A percentile compares a stretch with the other conserved stretches of the same genome.
Evolutionary conservation across 2,797 vertebrate genomes (phyloP).

Genomic region (Sparus aurata): DNA sequence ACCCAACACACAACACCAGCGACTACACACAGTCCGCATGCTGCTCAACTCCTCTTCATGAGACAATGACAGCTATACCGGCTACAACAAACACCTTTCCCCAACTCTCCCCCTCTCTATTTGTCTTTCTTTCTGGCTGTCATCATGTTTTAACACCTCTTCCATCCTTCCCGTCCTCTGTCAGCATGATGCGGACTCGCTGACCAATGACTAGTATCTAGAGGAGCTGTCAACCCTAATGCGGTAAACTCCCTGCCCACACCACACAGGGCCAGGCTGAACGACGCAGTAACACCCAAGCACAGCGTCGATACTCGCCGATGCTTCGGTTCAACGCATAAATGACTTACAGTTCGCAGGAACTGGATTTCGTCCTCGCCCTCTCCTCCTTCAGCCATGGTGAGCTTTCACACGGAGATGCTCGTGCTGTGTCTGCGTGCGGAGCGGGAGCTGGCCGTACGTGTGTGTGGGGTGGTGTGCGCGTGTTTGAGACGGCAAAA

Average conservation of each 20-base stretch:
- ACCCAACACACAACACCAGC: conserved; percentile 1
- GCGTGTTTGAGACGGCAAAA: conserved; percentile 6
- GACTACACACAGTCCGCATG: conserved; percentile 9
- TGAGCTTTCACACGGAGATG: conserved; percentile 53
- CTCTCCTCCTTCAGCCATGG: conserved; percentile 86
- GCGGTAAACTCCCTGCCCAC: conserved; percentile 74
- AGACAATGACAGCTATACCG: conserved; percentile 15
- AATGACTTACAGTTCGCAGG: conserved; percentile 85
- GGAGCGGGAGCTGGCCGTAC: conserved; percentile 7
- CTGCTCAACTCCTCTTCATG: conserved; percentile 23
- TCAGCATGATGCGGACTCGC: conserved; percentile 45
- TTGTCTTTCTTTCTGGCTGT: neutral
- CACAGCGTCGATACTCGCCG: neutral
- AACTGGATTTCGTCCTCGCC: conserved; percentile 89
- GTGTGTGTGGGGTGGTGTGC: neutral
- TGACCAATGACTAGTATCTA: conserved; percentile 38
- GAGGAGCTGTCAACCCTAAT: conserved; percentile 65
- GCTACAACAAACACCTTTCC: neutral
- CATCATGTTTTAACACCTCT: conserved; percentile 2
- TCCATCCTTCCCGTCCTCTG: conserved; percentile 2
- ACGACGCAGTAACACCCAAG: conserved; percentile 37
- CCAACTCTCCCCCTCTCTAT: neutral
- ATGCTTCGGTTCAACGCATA: neutral
- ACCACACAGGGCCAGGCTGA: conserved; percentile 4
- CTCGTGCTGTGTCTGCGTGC: conserved; percentile 35